Evolutionary conservation across 2,888 invertebrate species (phyloP).

Genomic region (Aelia acuminata): DNA sequence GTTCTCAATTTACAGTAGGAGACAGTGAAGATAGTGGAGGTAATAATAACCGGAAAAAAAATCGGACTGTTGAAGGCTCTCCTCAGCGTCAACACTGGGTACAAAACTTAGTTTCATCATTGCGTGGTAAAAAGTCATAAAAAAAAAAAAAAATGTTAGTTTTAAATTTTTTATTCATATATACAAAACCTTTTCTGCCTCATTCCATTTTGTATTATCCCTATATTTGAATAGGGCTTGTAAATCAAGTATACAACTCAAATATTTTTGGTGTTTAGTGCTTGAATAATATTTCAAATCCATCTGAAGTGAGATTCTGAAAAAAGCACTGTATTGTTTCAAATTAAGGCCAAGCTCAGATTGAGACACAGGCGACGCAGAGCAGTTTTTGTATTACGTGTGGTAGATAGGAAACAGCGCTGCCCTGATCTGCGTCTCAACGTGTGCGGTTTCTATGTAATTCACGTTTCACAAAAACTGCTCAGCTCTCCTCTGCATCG

Average conservation of each 20-base stretch:
- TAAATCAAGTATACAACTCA: background rate
- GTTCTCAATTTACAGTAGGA: constrained; percentile 56
- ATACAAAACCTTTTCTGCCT: constrained; percentile 1
- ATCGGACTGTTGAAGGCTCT: constrained; percentile 61
- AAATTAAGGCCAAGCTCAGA: too few relatives aligned
- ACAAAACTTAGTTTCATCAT: constrained; percentile 59
- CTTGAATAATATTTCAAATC: background rate
- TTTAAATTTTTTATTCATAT: background rate
- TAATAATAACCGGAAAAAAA: constrained; percentile 63
- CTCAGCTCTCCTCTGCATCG: too few relatives aligned
- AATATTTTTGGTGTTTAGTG: background rate
- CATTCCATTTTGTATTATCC: constrained; percentile 43
- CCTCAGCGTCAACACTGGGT: constrained; percentile 62
- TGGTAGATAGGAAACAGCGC: too few relatives aligned
- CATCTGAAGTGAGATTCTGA: background rate
- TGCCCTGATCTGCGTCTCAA: too few relatives aligned
- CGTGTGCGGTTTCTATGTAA: too few relatives aligned
- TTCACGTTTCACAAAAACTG: too few relatives aligned
- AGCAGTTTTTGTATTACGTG: too few relatives aligned
- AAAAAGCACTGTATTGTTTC: background rate
- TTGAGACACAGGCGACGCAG: too few relatives aligned
- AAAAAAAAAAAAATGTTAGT: background rate
- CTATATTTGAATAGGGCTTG: constrained; percentile 33
- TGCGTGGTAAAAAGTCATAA: constrained; percentile 60
- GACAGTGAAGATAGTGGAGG: constrained; percentile 63